These are phyloP conservation scores for Rhodophaea formosa DNA, from an alignment of 2,888 invertebrate species.

Conservation along the genomic window DNA sequence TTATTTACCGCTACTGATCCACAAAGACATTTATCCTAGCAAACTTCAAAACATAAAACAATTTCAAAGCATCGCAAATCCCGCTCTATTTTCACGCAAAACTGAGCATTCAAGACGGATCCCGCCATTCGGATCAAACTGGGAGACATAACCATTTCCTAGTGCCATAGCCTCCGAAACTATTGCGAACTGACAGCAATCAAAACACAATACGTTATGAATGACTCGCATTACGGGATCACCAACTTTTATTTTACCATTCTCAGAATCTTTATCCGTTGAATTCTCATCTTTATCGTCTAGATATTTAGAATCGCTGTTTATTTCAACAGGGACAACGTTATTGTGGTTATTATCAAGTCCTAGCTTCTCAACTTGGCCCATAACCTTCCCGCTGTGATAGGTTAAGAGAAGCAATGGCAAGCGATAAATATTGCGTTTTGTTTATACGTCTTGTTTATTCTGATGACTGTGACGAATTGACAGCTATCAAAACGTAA, in stretches of 20 bases:
- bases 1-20: background rate
- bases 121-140: slow-evolving; percentile 52
- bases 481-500: slow-evolving; percentile 6
- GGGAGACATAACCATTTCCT: slow-evolving; percentile 72
- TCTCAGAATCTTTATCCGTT: slow-evolving; percentile 14
- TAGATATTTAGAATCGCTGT: background rate
- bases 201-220: slow-evolving; percentile 80
- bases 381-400: slow-evolving; percentile 66
- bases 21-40: slow-evolving; percentile 6
- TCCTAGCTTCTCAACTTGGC: slow-evolving; percentile 58
- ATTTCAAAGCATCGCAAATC: slow-evolving; percentile 13
- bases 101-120: slow-evolving; percentile 48
- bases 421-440: slow-evolving; percentile 42
- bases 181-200: slow-evolving; percentile 69
- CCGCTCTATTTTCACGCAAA: slow-evolving; percentile 40
- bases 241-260: slow-evolving; percentile 30
- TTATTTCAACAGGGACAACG: slow-evolving; percentile 12
- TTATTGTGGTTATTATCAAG: slow-evolving; percentile 26
- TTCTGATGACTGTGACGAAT: slow-evolving; percentile 13
- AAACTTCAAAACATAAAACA: slow-evolving; percentile 13
- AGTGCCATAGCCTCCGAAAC: slow-evolving; percentile 52
- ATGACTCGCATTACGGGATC: slow-evolving; percentile 61
- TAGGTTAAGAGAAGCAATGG: slow-evolving; percentile 61
- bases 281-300: slow-evolving; percentile 26
- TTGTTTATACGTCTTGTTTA: slow-evolving; percentile 36